These are phyloP conservation scores for Cartodere bifasciata DNA, from an alignment of 2,888 invertebrate genomes.

Conservation along the genomic window DNA sequence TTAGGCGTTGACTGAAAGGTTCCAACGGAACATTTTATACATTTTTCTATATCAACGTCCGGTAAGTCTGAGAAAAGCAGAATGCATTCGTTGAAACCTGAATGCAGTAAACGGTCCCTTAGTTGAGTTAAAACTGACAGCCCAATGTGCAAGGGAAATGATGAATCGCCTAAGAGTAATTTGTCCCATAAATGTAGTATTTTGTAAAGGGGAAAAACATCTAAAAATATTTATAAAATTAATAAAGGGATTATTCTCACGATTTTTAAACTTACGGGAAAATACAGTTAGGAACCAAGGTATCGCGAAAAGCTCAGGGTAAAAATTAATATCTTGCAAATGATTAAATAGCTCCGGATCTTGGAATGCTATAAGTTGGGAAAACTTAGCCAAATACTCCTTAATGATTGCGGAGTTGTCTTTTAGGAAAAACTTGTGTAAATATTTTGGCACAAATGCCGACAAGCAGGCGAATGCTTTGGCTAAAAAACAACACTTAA, in stretches of 20 bases:
- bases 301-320: conserved; percentile 94
- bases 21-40: conserved; percentile 76
- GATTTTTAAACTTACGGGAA: conserved; percentile 59
- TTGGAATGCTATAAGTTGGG: conserved; percentile 90
- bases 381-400: conserved; percentile 94
- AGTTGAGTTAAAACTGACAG: conserved; percentile 84
- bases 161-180: conserved; percentile 80
- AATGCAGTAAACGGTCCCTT: conserved; percentile 66
- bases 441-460: conserved; percentile 89
- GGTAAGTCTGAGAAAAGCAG: conserved; percentile 96
- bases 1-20: conserved; percentile 78
- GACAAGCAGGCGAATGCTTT: conserved; percentile 91
- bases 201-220: conserved; percentile 96
- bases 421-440: conserved; percentile 92
- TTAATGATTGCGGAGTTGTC: conserved; percentile 95
- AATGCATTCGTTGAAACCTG: conserved; percentile 97
- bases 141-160: conserved; percentile 90
- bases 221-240: conserved; percentile 39
- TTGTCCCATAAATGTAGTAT: conserved; percentile 98
- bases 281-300: conserved; percentile 99
- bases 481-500: too few species aligned
- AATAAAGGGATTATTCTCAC: conserved; percentile 1
- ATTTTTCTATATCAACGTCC: conserved; percentile 89
- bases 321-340: conserved; percentile 83
- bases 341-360: conserved; percentile 88